These are phyloP conservation scores for Thumatha senex DNA, from an alignment of 2,888 invertebrate species.

Conservation along the genomic window DNA sequence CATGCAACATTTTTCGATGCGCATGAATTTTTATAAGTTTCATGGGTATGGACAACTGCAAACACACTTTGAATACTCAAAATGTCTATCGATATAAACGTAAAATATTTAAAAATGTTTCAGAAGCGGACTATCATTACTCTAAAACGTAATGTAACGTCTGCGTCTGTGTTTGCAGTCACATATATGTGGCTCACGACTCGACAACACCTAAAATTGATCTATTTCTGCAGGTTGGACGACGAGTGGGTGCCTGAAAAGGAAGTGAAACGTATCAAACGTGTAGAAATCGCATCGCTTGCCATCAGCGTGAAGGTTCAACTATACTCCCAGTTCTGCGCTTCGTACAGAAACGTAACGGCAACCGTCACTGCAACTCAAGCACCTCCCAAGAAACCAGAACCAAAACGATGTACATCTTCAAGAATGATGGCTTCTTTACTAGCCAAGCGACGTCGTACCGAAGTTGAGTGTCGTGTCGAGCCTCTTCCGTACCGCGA, in stretches of 20 bases:
- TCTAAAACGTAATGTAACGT: conserved; percentile 13
- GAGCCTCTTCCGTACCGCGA: conserved; percentile 41
- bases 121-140: conserved; percentile 35
- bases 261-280: conserved; percentile 85
- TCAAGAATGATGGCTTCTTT: not conserved
- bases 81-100: conserved; percentile 5
- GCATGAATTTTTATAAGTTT: conserved; percentile 41
- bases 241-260: conserved; percentile 94
- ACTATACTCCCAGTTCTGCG: conserved; percentile 79
- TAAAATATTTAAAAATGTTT: conserved; percentile 8
- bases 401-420: conserved; percentile 20
- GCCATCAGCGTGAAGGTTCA: conserved; percentile 75
- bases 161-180: conserved; percentile 69
- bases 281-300: conserved; percentile 81
- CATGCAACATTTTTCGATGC: conserved; percentile 1
- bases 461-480: not conserved
- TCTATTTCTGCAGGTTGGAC: conserved; percentile 85
- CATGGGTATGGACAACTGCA: conserved; percentile 73
- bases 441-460: conserved; percentile 5
- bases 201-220: conserved; percentile 10
- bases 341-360: conserved; percentile 50
- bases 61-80: conserved; percentile 51
- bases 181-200: conserved; percentile 63
- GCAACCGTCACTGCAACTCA: conserved; percentile 30
- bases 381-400: conserved; percentile 13